Percentiles rank a stretch among this genome's conserved stretches.
Conservation (phyloP, 2,888 invertebrate genomes). For the Ypsolopha scabrella region DNA sequence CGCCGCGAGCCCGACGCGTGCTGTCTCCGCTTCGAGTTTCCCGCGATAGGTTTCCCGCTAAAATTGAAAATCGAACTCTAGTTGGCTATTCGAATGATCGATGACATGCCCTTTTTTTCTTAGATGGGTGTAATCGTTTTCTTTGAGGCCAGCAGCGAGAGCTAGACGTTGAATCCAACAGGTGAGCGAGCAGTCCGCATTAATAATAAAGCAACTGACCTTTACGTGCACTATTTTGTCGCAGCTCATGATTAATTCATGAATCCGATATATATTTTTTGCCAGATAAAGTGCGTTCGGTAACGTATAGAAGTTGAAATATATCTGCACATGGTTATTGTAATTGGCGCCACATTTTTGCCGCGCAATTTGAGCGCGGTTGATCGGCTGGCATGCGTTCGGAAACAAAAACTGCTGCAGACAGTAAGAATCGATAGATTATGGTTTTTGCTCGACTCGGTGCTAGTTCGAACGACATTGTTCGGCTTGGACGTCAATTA, state of each 20-base stretch:
- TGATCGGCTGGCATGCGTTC: constrained; percentile 46
- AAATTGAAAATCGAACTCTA: background rate
- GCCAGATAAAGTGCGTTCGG: constrained; percentile 44
- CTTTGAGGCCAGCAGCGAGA: background rate
- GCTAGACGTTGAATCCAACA: constrained; percentile 31
- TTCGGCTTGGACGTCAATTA: constrained; percentile 56
- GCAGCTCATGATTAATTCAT: constrained; percentile 33
- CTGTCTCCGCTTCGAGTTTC: background rate
- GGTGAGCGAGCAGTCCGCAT: constrained; percentile 38
- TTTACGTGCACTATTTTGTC: constrained; percentile 59
- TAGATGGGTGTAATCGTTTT: background rate
- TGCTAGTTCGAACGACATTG: constrained; percentile 53
- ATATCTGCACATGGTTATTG: constrained; percentile 22
- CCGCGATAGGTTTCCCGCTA: background rate
- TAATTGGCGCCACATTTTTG: constrained; percentile 42
- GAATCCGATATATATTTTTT: constrained; percentile 27
- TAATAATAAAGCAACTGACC: constrained; percentile 56
- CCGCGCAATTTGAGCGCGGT: constrained; percentile 30
- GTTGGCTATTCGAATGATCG: background rate
- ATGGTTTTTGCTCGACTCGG: constrained; percentile 45
- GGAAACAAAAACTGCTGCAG: constrained; percentile 48
- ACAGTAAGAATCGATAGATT: constrained; percentile 57
- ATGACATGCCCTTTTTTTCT: constrained; percentile 7
- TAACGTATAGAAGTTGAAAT: constrained; percentile 4
- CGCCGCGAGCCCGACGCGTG: background rate